Evolutionary conservation across 1,140 invertebrate species (phyloP), one percentile per base, ranked within the genome.

Genomic region (Lepidostoma basale): DNA sequence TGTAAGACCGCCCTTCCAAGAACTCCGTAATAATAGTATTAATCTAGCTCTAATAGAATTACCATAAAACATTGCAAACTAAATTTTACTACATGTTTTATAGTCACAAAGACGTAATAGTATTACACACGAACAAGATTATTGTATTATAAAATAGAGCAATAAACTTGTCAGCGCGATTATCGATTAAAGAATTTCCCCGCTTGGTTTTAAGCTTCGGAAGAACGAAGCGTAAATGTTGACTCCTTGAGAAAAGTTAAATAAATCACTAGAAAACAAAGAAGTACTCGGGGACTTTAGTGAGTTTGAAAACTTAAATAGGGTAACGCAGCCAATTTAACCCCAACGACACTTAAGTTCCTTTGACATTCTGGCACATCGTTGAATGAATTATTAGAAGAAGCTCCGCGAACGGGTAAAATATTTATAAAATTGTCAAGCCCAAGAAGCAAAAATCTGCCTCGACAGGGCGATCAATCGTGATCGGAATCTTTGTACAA

Each of bases 221-320:
- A 40, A 40, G 39, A 14, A 9, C 3, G 39, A 18, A 40, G 18
- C 14, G 39, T 40, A 62, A 62, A 62, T 45, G 59, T 62, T 62
- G 59, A 42, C 28, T 63, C 33, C 45, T 33, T 26, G 25, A 6
- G 45, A 6, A 25, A 47, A 63, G 14, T 49, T 26, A 33, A 63
- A 63, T 63, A 63, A 63, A 63, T 63, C 62, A 49, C 18, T n/a
- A 10, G 3, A 18, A 14, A 59, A 59, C 16, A 39, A 40, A n/a
- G 30, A 14, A 25, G 25, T 14, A 25, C 26, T 12, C 56, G 6
- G 20, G n/a, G 14, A 22, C 23, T 56, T 56, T 56, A 26, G 52
- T 16, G 14, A 16, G 28, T 33, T 54, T 10, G 18, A 9, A 39
- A 42, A 59, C 14, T 40, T 59, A 40, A 42, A 59, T 59, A 18